A percentile compares a stretch with the other conserved stretches of the same genome.
phyloP scores from a whole-genome alignment of 2,797 vertebrate species.

The Sebastes trivittatus region DNA sequence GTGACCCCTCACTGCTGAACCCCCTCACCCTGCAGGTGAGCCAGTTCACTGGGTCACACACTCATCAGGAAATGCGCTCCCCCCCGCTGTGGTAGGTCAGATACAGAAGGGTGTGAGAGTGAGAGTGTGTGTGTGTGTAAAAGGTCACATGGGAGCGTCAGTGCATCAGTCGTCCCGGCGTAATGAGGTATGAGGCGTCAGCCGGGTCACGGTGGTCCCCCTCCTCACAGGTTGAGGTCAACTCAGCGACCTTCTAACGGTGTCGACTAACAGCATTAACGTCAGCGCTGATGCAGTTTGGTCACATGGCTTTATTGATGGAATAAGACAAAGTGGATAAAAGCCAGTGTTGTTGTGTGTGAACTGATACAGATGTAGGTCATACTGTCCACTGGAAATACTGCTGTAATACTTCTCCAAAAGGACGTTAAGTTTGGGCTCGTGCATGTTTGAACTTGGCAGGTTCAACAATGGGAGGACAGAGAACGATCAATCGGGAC shows the following conservation, averaged over 20 bases:
- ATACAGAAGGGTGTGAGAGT: neutral
- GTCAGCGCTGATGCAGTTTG: neutral
- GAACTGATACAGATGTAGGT: neutral
- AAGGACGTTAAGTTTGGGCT: neutral
- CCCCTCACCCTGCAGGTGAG: slow-evolving; percentile 1
- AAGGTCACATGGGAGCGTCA: slow-evolving; percentile 7
- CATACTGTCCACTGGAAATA: neutral
- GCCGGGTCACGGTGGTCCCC: neutral
- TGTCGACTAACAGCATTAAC: slow-evolving; percentile 1
- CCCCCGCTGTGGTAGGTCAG: neutral
- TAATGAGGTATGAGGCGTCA: slow-evolving; percentile 24
- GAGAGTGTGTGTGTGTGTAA: neutral
- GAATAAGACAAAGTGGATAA: neutral
- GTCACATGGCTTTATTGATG: neutral
- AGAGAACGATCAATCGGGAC: too few species aligned
- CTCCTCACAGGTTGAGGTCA: neutral
- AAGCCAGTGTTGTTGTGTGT: neutral
- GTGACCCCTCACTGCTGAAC: neutral
- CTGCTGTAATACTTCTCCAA: neutral
- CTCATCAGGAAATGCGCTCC: neutral
- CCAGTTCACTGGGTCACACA: slow-evolving; percentile 10
- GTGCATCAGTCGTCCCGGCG: neutral
- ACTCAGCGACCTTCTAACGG: neutral
- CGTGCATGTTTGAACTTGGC: neutral
- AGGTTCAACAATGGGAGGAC: neutral